These are phyloP conservation scores for Prietella phreatophila DNA, from an alignment of 2,113 vertebrate genomes.

Conservation along the genomic window DNA sequence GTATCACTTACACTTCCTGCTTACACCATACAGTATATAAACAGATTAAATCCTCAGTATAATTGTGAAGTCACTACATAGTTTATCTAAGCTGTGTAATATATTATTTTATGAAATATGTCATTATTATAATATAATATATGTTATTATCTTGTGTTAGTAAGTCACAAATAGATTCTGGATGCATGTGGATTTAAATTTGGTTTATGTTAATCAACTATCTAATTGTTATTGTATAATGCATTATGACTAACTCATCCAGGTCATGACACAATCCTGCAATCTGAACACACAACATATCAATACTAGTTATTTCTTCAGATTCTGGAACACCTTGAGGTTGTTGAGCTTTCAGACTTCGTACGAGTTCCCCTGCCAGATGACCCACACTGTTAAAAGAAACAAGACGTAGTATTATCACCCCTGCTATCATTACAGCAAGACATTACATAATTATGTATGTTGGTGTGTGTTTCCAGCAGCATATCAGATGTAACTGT, in stretches of 20 bases:
- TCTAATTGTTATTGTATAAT: not conserved
- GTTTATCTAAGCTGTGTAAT: no score
- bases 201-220: not conserved
- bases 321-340: no score
- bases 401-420: not conserved
- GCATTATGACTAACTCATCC: constrained; percentile 67
- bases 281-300: constrained; percentile 90
- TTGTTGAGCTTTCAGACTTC: constrained; percentile 74
- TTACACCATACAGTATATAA: no score
- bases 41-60: no score
- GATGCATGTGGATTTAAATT: not conserved
- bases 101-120: no score
- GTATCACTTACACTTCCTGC: no score
- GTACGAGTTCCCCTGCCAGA: constrained; percentile 82
- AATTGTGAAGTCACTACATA: no score
- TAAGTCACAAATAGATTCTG: not conserved
- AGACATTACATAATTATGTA: not conserved
- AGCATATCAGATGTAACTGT: not conserved
- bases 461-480: no score
- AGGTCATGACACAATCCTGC: constrained; percentile 94
- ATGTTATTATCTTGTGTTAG: no score
- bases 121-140: no score
- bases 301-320: constrained; percentile 77
- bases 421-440: not conserved
- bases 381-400: constrained; percentile 75